phyloP scores from a whole-genome alignment of 1,140 invertebrate species.

The Brachionus sp. region DNA sequence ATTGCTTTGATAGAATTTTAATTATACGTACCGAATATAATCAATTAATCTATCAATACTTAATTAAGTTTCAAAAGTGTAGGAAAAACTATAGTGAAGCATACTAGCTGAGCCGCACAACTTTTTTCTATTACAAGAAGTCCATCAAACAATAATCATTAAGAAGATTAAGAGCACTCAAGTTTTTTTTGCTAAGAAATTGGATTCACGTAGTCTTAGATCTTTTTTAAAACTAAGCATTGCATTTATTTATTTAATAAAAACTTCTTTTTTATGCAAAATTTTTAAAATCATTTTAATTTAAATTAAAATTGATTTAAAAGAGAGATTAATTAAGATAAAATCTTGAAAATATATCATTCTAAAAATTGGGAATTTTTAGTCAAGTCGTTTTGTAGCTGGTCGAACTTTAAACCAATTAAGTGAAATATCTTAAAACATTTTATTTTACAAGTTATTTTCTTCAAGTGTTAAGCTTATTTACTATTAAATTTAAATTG shows the following conservation, averaged over 20 bases:
- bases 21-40: constrained; percentile 35
- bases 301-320: too few species aligned
- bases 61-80: background rate
- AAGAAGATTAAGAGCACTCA: constrained; percentile 17
- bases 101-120: background rate
- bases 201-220: background rate
- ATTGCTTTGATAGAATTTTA: constrained; percentile 16
- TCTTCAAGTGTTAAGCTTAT: background rate
- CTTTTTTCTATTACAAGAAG: background rate
- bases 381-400: too few species aligned
- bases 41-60: constrained; percentile 41
- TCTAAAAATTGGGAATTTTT: too few species aligned
- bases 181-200: background rate
- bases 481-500: background rate
- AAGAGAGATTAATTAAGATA: too few species aligned
- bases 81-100: background rate
- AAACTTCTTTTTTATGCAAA: too few species aligned
- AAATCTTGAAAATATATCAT: too few species aligned
- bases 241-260: background rate
- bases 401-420: too few species aligned
- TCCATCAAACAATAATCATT: background rate
- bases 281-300: too few species aligned
- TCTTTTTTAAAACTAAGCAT: background rate
- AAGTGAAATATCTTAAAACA: too few species aligned
- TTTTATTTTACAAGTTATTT: too few species aligned